phyloP scores from a whole-genome alignment of 2,113 vertebrate genomes.

The Corydoras sp. region DNA sequence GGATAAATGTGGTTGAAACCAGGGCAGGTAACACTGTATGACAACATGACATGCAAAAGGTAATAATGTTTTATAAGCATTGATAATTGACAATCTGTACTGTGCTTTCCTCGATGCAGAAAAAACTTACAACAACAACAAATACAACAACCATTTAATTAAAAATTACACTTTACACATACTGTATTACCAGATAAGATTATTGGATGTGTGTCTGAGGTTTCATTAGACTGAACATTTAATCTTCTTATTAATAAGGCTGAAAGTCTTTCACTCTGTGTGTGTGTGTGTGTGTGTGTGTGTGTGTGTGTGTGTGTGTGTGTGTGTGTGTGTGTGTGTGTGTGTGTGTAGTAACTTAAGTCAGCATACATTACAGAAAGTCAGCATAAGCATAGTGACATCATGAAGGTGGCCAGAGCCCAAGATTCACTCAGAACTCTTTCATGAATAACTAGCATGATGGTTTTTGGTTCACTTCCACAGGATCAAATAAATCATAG shows the following conservation, averaged over 20 bases:
- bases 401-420: slow-evolving; percentile 43
- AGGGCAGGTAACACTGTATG: no score
- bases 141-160: no score
- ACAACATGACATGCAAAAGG: no score
- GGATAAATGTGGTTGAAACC: background rate
- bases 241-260: background rate
- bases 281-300: slow-evolving; percentile 13
- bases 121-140: no score
- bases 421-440: slow-evolving; percentile 41
- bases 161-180: no score
- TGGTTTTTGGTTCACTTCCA: slow-evolving; percentile 30
- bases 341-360: slow-evolving; percentile 39
- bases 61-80: no score
- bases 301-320: slow-evolving; percentile 30
- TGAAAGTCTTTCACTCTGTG: no score
- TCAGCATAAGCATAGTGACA: slow-evolving; percentile 48
- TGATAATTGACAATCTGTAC: no score
- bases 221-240: background rate
- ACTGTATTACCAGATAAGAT: no score
- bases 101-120: no score
- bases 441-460: slow-evolving; percentile 38
- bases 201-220: no score
- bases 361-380: slow-evolving; percentile 51
- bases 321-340: slow-evolving; percentile 14
- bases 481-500: slow-evolving; percentile 28